Evolutionary conservation across 2,113 vertebrate species (phyloP).

Genomic region (Mola mola): DNA sequence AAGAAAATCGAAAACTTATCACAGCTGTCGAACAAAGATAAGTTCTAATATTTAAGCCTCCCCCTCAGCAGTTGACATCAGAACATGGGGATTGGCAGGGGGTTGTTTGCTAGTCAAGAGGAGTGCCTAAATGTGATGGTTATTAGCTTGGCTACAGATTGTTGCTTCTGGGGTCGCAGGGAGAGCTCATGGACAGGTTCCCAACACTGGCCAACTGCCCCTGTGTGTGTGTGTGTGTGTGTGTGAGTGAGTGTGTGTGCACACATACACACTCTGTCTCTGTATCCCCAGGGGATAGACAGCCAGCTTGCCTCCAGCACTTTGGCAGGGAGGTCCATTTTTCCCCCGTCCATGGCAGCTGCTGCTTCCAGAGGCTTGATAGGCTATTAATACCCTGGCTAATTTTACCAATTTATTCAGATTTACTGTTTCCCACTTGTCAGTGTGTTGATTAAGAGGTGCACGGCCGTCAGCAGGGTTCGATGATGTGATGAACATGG

Average conservation of each 20-base stretch:
- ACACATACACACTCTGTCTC: constrained; percentile 29
- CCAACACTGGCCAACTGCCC: constrained; percentile 55
- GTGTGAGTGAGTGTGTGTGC: neutral
- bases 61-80: constrained; percentile 74
- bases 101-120: constrained; percentile 62
- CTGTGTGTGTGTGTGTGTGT: neutral
- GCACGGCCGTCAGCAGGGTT: constrained; percentile 69
- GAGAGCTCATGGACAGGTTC: constrained; percentile 69
- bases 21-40: constrained; percentile 72
- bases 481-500: constrained; percentile 55
- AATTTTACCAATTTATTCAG: constrained; percentile 83
- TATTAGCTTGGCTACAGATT: constrained; percentile 67
- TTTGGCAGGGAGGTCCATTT: constrained; percentile 74
- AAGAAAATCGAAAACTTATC: constrained; percentile 63
- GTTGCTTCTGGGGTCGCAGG: constrained; percentile 65
- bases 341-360: constrained; percentile 71
- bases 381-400: constrained; percentile 81
- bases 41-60: constrained; percentile 74
- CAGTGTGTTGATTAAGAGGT: constrained; percentile 82
- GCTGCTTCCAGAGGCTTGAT: constrained; percentile 82
- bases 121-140: constrained; percentile 57
- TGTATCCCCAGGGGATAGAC: constrained; percentile 67
- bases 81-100: constrained; percentile 59
- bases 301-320: constrained; percentile 70
- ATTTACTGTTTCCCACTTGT: constrained; percentile 78